phyloP scores from a whole-genome alignment of 2,797 vertebrate genomes.

The Neopelma chrysocephalum region DNA sequence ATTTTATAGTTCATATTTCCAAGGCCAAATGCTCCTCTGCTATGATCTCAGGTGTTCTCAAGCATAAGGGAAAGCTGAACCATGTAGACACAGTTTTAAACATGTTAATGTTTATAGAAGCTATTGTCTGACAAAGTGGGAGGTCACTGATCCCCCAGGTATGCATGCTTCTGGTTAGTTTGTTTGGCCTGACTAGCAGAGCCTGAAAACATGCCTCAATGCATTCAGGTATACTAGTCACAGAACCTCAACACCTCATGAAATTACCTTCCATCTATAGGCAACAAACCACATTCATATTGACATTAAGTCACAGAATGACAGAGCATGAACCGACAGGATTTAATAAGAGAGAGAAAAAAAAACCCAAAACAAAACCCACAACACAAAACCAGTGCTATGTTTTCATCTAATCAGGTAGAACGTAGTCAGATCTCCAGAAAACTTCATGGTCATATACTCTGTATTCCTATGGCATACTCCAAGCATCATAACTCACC shows the following conservation, averaged over 20 bases:
- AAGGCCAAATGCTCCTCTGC: not conserved
- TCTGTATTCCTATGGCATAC: not conserved
- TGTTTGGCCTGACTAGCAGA: not conserved
- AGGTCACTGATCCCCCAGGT: not conserved
- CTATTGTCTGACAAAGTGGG: not conserved
- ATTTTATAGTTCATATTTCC: not conserved
- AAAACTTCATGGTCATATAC: not conserved
- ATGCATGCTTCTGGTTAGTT: not conserved
- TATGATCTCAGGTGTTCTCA: not conserved
- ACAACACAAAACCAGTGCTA: not conserved
- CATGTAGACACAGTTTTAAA: not conserved
- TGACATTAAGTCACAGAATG: not conserved
- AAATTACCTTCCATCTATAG: fast-evolving
- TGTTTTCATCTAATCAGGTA: not conserved
- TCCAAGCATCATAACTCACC: not conserved
- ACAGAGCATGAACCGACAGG: not conserved
- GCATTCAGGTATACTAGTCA: not conserved
- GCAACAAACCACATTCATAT: not conserved
- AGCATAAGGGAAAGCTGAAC: not conserved
- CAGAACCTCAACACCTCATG: not conserved
- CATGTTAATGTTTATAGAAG: not conserved
- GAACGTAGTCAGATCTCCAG: not conserved
- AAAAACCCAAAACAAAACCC: not conserved
- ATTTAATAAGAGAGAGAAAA: not conserved
- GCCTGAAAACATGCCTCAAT: not conserved